phyloP scores from a whole-genome alignment of 53 echinoderm and acorn worm genomes.

The Luidia sarsii region DNA sequence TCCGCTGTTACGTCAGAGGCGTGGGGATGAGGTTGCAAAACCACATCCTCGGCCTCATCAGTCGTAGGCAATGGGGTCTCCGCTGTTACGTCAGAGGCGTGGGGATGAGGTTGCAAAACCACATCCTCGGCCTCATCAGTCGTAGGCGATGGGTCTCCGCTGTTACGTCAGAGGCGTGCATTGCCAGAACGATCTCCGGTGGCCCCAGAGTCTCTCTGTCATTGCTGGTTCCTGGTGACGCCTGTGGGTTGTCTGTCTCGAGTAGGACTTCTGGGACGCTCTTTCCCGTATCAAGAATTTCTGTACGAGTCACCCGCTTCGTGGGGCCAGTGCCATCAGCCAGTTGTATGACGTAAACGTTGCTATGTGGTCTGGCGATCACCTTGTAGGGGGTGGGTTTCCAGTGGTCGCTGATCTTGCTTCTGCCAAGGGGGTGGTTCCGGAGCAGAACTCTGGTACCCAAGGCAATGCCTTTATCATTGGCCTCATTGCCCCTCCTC shows the following conservation, averaged over 20 bases:
- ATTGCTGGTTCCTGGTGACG: too few relatives aligned
- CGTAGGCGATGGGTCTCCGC: too few relatives aligned
- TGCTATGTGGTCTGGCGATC: constrained; percentile 29
- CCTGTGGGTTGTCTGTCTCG: not conserved
- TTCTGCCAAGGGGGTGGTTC: constrained; percentile 28
- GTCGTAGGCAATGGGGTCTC: too few relatives aligned
- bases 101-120: too few relatives aligned
- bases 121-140: too few relatives aligned
- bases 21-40: too few relatives aligned
- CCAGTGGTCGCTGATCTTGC: constrained; percentile 66
- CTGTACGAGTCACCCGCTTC: constrained; percentile 51
- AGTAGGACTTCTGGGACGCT: not conserved
- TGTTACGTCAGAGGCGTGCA: too few relatives aligned
- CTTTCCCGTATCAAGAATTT: constrained; percentile 52
- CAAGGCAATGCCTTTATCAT: constrained; percentile 12
- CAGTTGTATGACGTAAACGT: constrained; percentile 63
- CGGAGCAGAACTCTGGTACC: constrained; percentile 9
- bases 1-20: too few relatives aligned
- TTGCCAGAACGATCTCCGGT: too few relatives aligned
- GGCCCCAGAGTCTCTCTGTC: too few relatives aligned
- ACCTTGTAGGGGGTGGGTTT: constrained; percentile 49
- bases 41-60: too few relatives aligned
- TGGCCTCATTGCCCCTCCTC: not conserved
- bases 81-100: too few relatives aligned
- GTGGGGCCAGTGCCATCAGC: constrained; percentile 42